These are phyloP conservation scores for Datnioides undecimradiatus DNA, from an alignment of 2,113 vertebrate genomes.

Conservation along the genomic window DNA sequence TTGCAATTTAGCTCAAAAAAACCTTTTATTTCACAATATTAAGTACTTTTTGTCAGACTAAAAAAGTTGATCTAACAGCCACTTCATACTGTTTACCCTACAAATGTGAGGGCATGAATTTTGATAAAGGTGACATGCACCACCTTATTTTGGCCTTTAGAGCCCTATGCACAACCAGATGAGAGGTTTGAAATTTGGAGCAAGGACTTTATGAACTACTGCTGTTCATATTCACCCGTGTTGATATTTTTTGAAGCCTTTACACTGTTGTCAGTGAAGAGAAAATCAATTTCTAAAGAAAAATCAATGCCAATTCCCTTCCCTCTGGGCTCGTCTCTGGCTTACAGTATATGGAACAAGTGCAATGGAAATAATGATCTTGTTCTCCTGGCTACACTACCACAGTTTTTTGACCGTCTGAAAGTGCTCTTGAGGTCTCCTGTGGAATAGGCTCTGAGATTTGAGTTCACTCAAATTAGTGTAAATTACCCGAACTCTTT, in stretches of 20 bases:
- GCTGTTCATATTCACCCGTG: constrained; percentile 64
- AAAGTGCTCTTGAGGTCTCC: constrained; percentile 72
- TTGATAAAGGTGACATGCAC: not conserved
- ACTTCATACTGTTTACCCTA: constrained; percentile 1
- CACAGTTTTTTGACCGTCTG: constrained; percentile 62
- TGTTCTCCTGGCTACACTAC: constrained; percentile 70
- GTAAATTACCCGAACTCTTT: constrained; percentile 70
- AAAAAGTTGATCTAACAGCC: not conserved
- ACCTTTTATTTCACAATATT: not conserved
- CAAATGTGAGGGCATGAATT: constrained; percentile 11
- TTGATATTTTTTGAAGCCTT: constrained; percentile 74
- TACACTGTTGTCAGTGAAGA: constrained; percentile 75
- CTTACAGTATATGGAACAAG: constrained; percentile 76
- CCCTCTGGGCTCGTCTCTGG: constrained; percentile 64
- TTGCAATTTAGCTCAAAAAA: not conserved
- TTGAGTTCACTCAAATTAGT: constrained; percentile 74
- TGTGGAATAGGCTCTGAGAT: constrained; percentile 73
- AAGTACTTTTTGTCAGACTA: not conserved
- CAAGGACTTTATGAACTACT: constrained; percentile 57
- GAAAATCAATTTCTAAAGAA: constrained; percentile 79
- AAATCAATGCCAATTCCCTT: constrained; percentile 81
- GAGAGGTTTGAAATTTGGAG: constrained; percentile 44
- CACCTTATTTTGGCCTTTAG: constrained; percentile 22
- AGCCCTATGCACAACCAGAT: constrained; percentile 1
- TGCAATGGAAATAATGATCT: constrained; percentile 77